Base-by-base conservation (phyloP, 2,797 vertebrate species). In the Acipenser ruthenus region DNA sequence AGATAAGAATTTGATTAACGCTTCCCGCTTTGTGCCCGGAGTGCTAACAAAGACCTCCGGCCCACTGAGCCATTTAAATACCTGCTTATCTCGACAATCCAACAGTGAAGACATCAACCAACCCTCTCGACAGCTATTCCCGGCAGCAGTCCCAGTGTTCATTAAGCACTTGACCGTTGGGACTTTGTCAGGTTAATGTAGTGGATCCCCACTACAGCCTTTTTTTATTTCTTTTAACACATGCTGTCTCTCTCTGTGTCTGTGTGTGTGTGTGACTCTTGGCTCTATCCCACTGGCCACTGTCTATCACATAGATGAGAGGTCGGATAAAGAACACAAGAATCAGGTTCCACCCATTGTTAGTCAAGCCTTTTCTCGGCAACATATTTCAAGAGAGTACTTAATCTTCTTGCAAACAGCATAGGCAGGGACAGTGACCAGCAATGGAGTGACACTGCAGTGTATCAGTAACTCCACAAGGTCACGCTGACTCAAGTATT, bases 401-500 rank as follows among this genome's bases (percentile, higher is more conserved):
- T 37, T 37, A 37, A 37, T 37, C 23, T 37, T 37, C 23, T 37
- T 37, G 23, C 23, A 37, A 37, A 37, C 23, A 56, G 47, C 49
- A 63, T 11, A 18, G 12, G 13, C 12, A 8, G 50, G 63, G 23
- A 9, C 49, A 48, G 11, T 65, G 10, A 11, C 68, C 76, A 74
- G 77, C 76, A 72, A 1, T 55, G 71, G 75, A 71, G 70, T 70
- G 82, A 83, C 85, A 83, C 83, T 86, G 79, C 74, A 73, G 78
- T 82, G 80, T 83, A 78, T 78, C 77, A 84, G 76, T 79, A 75
- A 82, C 78, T 76, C 80, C 77, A 75, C 83, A 88, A 89, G 86
- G 87, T 88, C 87, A 88, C 86, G 82, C 86, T 83, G 83, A 86
- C 77, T 72, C 73, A 74, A 81, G 86, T 82, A 72, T 68, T 79